Evolutionary conservation across 2,113 vertebrate genomes (phyloP), one percentile per base, ranked within the genome.

Genomic region (Pomatostomus ruficeps): DNA sequence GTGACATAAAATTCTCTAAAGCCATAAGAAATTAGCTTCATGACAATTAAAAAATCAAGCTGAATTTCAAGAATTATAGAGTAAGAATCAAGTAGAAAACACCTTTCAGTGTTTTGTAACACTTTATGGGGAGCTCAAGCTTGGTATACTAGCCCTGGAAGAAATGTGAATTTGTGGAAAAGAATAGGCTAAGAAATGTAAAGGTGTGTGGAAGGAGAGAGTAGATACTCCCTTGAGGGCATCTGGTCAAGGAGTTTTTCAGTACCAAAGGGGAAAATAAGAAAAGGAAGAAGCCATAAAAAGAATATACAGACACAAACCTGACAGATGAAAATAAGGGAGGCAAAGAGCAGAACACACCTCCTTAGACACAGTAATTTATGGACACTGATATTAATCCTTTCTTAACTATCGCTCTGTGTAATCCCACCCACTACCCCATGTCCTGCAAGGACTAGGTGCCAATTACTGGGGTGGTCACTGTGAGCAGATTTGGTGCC

Each of bases 381-480:
- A 52, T 62, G 0, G 11, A 21, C 13, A 12, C 26, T 57, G 63
- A 19, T n/a, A 48, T 33, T 22, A 80, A 43, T 31, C 10, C 28
- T 57, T 66, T 65, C 40, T 75, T 62, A 35, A 22, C n/a, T 61
- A 15, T 40, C 9, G 29, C 14, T 58, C 28, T 63, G 7, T 24
- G 33, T 77, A 40, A 40, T 36, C 35, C 63, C 31, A 15, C 18
- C 62, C 4, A 2, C 26, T 62, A 3, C 16, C 4, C 7, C 24
- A 14, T 7, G 24, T 29, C 23, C 33, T 65, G 16, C 24, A 45
- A 63, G 38, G 33, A 21, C 9, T 18, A 23, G 19, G 20, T 79
- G 22, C 14, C 46, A 51, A 1, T 67, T 62, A 26, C n/a, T 40
- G 33, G 10, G 12, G 18, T 0, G 0, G 22, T 16, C 1, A 2